These are phyloP conservation scores for Pelvicachromis taeniatus DNA, from an alignment of 2,113 vertebrate genomes.

Conservation along the genomic window DNA sequence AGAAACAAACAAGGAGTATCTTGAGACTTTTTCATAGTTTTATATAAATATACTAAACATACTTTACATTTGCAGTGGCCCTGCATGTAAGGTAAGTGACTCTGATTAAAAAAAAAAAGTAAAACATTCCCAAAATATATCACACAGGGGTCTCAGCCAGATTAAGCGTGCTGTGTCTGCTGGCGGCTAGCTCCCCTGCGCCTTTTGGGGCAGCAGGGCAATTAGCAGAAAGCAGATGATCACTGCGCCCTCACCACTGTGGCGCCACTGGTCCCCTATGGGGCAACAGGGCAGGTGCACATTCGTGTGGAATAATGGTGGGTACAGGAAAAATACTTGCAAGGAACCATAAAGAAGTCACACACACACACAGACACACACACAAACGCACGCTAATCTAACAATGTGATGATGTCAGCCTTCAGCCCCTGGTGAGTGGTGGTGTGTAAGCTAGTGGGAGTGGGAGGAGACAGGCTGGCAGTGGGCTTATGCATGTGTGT, in stretches of 20 bases:
- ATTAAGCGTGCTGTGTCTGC: conserved; percentile 18
- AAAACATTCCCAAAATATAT: not conserved
- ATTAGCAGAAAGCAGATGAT: conserved; percentile 71
- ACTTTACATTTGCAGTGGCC: not conserved
- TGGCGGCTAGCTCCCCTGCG: conserved; percentile 35
- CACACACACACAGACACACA: not conserved
- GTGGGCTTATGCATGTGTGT: not conserved
- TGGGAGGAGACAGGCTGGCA: not conserved
- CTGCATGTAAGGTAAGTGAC: not conserved
- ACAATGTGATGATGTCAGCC: conserved; percentile 63
- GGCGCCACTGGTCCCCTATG: conserved; percentile 60
- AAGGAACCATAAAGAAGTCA: conserved; percentile 11
- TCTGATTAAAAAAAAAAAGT: not conserved
- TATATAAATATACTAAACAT: not conserved
- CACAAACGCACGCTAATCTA: conserved; percentile 6
- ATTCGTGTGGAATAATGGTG: conserved; percentile 41
- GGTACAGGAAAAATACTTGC: conserved; percentile 27
- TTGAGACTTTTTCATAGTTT: not conserved
- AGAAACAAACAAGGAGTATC: not conserved
- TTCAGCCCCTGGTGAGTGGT: conserved; percentile 29
- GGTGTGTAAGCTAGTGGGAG: conserved; percentile 27
- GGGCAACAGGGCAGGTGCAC: conserved; percentile 67
- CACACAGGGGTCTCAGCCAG: conserved; percentile 24
- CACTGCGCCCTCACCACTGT: conserved; percentile 50
- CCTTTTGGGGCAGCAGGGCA: conserved; percentile 61